Evolutionary conservation across 2,113 vertebrate species (phyloP), one percentile per base, ranked within the genome.

Genomic region (Strix aluco): DNA sequence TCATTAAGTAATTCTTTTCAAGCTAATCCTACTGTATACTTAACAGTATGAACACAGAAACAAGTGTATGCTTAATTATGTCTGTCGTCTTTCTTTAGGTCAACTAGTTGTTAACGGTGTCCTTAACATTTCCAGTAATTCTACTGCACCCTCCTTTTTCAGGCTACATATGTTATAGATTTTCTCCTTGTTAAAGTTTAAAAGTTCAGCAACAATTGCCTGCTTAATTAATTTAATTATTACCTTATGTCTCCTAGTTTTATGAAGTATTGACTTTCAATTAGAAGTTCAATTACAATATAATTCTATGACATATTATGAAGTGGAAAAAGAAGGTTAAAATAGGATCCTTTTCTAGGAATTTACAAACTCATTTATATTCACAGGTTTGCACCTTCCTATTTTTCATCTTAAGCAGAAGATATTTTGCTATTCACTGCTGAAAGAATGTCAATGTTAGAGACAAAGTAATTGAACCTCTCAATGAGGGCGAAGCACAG

Each of bases 121-220:
- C 29, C 38, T 87, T 96, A 95, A 92, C 52, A 88, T 91, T 96
- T 90, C 86, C 79, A 93, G 93, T 95, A 97, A 92, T 94, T 88
- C 77, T 82, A 67, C 51, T 34, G 25, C 21, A 85, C 36, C 25
- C 13, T 91, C 13, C 11, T 81, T 90, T 87, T 73, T 87, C 65
- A 73, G 66, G 47, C 51, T 82, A 89, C 0, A 0, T 58, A 44
- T 8, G 7, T 77, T 87, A 84, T 8, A 72, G 49, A 20, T 71
- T 77, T 84, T 88, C 52, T 86, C 57, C 51, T 66, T 80, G 55
- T 79, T 29, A 77, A 91, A 91, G 74, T 95, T 95, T 94, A 87
- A 90, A 93, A 85, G 75, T 94, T 95, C 87, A 91, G 57, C 62
- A 94, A 89, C 32, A 94, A 95, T 71, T 77, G 40, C 25, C 46